A percentile compares a stretch with the other conserved stretches of the same genome.
Evolutionary conservation across 2,888 invertebrate genomes (phyloP).

Genomic region (Lasioglossum morio): DNA sequence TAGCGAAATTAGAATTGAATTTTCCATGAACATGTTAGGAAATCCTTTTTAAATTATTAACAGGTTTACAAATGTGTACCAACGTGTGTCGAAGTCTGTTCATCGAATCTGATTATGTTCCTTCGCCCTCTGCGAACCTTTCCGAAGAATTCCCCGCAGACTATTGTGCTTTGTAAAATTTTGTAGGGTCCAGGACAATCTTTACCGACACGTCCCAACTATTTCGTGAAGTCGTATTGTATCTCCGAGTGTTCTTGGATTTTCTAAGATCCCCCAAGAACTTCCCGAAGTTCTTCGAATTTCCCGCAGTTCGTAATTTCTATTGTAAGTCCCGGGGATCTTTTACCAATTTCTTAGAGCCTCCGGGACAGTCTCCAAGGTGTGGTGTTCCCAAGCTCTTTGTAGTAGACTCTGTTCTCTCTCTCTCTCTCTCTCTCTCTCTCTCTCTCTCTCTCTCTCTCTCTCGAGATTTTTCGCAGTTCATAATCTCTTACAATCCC

Average conservation of each 20-base stretch:
- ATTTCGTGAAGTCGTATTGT: constrained; percentile 4
- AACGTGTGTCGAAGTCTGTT: not conserved
- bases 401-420: not conserved
- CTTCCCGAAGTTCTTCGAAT: not conserved
- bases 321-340: not conserved
- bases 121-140: not conserved
- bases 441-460: not conserved
- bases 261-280: constrained; percentile 1
- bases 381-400: not conserved
- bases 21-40: no score
- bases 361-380: not conserved
- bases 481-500: not conserved
- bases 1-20: no score
- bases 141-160: not conserved
- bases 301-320: constrained; percentile 1
- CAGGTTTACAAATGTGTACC: no score
- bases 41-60: no score
- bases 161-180: not conserved
- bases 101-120: not conserved
- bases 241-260: not conserved
- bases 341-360: not conserved
- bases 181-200: not conserved
- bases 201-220: not conserved
- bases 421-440: not conserved
- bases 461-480: not conserved